Percentiles rank a stretch among this genome's conserved stretches.
Conservation (phyloP, 2,888 invertebrate genomes). For the Agrypnus murinus region DNA sequence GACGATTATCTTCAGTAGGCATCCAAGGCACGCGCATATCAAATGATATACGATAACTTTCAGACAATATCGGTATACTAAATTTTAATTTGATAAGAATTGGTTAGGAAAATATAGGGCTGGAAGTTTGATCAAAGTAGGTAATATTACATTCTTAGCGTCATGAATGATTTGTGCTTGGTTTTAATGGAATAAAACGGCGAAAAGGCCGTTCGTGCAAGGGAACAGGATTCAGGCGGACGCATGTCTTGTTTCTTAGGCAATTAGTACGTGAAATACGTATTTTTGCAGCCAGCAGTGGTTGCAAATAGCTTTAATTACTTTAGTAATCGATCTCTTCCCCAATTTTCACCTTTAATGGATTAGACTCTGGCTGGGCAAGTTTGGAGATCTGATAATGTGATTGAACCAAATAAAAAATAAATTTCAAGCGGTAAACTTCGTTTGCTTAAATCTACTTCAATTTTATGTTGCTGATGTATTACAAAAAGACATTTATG, state of each 20-base stretch:
- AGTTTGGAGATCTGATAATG: conserved; percentile 25
- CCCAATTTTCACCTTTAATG: conserved; percentile 43
- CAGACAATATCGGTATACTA: conserved; percentile 62
- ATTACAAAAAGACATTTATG: no score
- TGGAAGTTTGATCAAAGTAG: conserved; percentile 65
- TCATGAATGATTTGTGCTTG: conserved; percentile 68
- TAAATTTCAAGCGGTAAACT: background rate
- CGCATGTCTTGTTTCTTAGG: conserved; percentile 57
- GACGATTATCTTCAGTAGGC: conserved; percentile 14
- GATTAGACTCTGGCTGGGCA: conserved; percentile 29
- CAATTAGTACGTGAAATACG: conserved; percentile 58
- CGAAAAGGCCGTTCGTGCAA: conserved; percentile 47
- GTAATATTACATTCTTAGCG: conserved; percentile 69
- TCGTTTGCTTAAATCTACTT: background rate
- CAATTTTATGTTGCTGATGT: background rate
- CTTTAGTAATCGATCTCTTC: conserved; percentile 50
- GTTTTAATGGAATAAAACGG: conserved; percentile 65
- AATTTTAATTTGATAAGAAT: conserved; percentile 68
- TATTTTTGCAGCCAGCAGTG: conserved; percentile 53
- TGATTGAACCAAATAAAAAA: conserved; percentile 26
- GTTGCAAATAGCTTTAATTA: conserved; percentile 58
- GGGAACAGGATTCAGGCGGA: conserved; percentile 54
- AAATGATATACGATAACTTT: conserved; percentile 57
- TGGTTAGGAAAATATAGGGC: conserved; percentile 61
- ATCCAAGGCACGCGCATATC: conserved; percentile 55